A percentile compares a stretch with the other conserved stretches of the same genome.
phyloP scores from a whole-genome alignment of 2,888 invertebrate genomes.

The Thelaira solivaga region DNA sequence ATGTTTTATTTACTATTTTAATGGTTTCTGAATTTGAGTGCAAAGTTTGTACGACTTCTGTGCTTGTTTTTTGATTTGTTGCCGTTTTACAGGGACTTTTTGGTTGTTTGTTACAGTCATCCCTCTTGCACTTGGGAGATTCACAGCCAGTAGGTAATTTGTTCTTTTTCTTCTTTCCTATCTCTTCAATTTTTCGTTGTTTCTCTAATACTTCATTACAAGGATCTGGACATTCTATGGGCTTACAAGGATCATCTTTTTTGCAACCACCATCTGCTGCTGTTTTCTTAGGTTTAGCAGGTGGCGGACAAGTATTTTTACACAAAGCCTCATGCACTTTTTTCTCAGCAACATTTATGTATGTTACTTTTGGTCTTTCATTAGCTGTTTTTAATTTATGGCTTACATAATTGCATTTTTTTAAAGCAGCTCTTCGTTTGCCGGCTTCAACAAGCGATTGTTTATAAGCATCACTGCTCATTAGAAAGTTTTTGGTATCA shows the following conservation, averaged over 20 bases:
- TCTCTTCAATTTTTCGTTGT: too few species aligned
- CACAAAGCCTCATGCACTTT: too few species aligned
- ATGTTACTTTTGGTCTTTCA: background rate
- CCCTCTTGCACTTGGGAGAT: constrained; percentile 36
- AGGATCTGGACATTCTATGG: background rate
- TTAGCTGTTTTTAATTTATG: background rate
- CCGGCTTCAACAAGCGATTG: constrained; percentile 60
- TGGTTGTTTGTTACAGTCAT: background rate
- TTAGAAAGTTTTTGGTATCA: constrained; percentile 32
- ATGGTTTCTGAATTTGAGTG: background rate
- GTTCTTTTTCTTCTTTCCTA: background rate
- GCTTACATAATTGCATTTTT: background rate
- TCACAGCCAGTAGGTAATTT: constrained; percentile 29
- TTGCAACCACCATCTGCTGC: background rate
- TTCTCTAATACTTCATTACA: constrained; percentile 27
- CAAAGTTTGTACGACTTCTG: background rate
- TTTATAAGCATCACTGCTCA: constrained; percentile 63
- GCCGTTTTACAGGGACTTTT: constrained; percentile 10
- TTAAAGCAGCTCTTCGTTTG: constrained; percentile 50
- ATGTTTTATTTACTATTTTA: background rate
- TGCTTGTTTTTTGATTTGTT: background rate
- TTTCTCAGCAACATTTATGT: constrained; percentile 11
- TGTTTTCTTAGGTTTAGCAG: background rate
- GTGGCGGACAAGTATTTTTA: background rate
- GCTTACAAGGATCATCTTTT: constrained; percentile 16